phyloP scores from a whole-genome alignment of 2,888 invertebrate genomes.

The Hetaerina titia region DNA sequence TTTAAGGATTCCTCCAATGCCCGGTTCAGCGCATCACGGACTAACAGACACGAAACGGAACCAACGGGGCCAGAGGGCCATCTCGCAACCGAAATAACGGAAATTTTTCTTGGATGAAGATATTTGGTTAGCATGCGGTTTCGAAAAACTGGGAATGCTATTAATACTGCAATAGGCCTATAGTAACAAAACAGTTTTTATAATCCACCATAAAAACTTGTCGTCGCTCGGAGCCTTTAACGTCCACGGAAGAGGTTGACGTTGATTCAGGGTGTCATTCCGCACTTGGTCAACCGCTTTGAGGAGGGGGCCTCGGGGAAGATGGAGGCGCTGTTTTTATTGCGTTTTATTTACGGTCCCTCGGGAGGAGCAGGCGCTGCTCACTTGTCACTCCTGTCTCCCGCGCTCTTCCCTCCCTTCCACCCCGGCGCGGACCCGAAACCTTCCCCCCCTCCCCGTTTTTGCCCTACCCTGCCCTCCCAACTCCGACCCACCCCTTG shows the following conservation, averaged over 20 bases:
- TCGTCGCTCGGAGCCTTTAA: constrained; percentile 34
- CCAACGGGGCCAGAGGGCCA: not conserved
- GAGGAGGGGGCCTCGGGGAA: constrained; percentile 45
- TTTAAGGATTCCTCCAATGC: no score
- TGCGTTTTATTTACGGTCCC: constrained; percentile 64
- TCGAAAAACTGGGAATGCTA: not conserved
- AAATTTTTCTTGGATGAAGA: not conserved
- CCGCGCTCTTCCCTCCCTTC: not conserved
- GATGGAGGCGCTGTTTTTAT: constrained; percentile 65
- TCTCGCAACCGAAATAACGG: not conserved
- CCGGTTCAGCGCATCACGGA: no score
- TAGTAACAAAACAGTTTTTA: constrained; percentile 41
- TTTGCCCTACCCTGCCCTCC: not conserved
- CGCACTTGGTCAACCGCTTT: constrained; percentile 65
- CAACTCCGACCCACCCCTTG: not conserved
- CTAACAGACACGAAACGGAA: not conserved
- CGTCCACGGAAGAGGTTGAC: not conserved
- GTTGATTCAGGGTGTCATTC: constrained; percentile 59
- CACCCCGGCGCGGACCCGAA: not conserved
- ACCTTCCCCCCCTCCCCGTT: not conserved
- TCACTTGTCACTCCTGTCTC: constrained; percentile 66
- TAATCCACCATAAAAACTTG: constrained; percentile 53
- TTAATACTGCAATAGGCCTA: constrained; percentile 40
- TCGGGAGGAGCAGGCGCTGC: constrained; percentile 56
- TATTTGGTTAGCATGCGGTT: not conserved